Conservation (phyloP, 2,888 invertebrate genomes). For the Mesorhabditis sp. region DNA sequence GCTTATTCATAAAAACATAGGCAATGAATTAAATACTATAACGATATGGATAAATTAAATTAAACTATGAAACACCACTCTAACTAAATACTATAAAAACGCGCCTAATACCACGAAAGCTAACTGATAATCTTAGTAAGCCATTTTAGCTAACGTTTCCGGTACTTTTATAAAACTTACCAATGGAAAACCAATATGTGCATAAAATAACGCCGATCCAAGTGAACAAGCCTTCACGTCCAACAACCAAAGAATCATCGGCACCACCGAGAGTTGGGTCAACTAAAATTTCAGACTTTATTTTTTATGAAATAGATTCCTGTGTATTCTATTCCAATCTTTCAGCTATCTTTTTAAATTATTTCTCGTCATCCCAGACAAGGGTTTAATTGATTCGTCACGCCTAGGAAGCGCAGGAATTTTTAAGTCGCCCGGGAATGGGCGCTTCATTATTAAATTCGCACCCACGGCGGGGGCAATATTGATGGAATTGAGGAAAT, state of each 20-base stretch:
- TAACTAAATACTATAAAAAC: too few relatives aligned
- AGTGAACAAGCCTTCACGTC: constrained; percentile 52
- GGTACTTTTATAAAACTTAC: constrained; percentile 20
- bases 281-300: constrained; percentile 42
- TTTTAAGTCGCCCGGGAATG: too few relatives aligned
- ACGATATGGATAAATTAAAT: too few relatives aligned
- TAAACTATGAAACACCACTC: too few relatives aligned
- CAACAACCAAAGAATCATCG: constrained; percentile 59
- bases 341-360: background rate
- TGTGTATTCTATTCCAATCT: constrained; percentile 11
- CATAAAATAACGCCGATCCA: constrained; percentile 59
- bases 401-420: background rate
- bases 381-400: constrained; percentile 8
- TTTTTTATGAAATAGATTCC: constrained; percentile 5
- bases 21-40: too few relatives aligned
- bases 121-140: too few relatives aligned
- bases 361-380: background rate
- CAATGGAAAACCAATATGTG: constrained; percentile 62
- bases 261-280: constrained; percentile 62
- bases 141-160: too few relatives aligned
- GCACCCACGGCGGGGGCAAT: background rate
- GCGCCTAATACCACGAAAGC: too few relatives aligned
- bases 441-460: background rate
- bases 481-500: constrained; percentile 5
- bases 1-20: too few relatives aligned